Conservation (phyloP, 2,888 invertebrate species). For the Trissonchulus sp. region DNA sequence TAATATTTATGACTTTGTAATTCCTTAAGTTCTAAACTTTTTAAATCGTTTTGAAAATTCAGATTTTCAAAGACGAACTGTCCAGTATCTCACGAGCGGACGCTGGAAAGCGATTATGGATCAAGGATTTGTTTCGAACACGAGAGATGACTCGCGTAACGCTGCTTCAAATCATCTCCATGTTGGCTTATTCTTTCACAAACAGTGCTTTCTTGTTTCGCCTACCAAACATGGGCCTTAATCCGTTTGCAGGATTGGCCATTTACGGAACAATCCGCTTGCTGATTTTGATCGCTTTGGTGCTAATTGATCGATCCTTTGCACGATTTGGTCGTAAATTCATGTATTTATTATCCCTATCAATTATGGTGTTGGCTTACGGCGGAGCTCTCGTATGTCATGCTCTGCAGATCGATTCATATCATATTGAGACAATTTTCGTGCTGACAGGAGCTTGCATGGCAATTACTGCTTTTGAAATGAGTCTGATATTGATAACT, state of each 20-base stretch:
- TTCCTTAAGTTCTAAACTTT: too few species aligned
- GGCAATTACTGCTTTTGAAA: constrained; percentile 21
- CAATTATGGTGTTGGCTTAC: constrained; percentile 15
- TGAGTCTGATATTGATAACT: constrained; percentile 20
- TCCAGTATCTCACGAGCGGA: background rate
- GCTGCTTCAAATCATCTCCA: constrained; percentile 5
- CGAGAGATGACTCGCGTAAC: constrained; percentile 4
- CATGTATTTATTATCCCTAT: constrained; percentile 5
- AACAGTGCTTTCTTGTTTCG: constrained; percentile 16
- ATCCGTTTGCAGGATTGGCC: constrained; percentile 15
- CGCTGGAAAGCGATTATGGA: background rate
- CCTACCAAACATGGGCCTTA: background rate
- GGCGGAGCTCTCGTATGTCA: constrained; percentile 9
- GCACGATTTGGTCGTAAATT: constrained; percentile 14
- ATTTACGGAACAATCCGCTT: constrained; percentile 10
- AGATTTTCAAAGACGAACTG: background rate
- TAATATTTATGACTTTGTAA: too few species aligned
- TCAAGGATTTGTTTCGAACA: background rate
- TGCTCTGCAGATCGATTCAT: background rate
- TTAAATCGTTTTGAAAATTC: too few species aligned
- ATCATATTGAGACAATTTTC: constrained; percentile 17
- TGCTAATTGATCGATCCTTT: background rate
- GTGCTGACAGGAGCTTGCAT: constrained; percentile 8
- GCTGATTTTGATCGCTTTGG: background rate
- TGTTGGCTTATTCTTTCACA: constrained; percentile 6